Base-by-base conservation (phyloP, 2,113 vertebrate genomes). In the Phylloscopus whistleri region DNA sequence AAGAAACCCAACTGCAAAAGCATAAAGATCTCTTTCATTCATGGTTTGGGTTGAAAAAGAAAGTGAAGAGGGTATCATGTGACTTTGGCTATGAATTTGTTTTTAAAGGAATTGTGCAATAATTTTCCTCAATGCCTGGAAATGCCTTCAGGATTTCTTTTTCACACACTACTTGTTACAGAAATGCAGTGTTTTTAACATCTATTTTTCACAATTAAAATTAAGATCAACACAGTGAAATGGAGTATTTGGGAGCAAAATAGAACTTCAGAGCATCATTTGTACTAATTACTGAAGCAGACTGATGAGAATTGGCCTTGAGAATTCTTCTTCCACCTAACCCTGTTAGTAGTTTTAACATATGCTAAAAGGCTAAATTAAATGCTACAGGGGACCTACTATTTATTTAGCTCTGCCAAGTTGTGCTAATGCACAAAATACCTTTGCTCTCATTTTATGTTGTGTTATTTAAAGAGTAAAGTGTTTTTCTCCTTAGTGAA, bases 361-460 rank as follows among this genome's bases (percentile, higher is more conserved):
- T 74, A 77, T 70, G 92, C 43, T 94, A 70, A 84, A 80, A 88
- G 68, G 46, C 60, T 84, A 88, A 89, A 93, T 93, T 83, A 81
- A 93, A 88, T 0, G 0, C 88, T 90, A 44, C 39, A 73, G 68
- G 83, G 59, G 58, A 94, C 33, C 43, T 83, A 19, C 28, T 86
- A 63, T 70, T 88, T 93, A 75, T 46, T 91, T 62, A 92, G 55
- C 75, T 86, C 37, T 22, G 75, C 79, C 88, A 94, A 35, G 33
- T 33, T 75, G 76, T 41, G 37, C 51, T 56, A 87, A 87, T 16
- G 24, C 28, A 87, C 33, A n/a, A 80, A 93, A 53, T 58, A 64
- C 66, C 52, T 80, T 62, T 49, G 30, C 33, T 84, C 62, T 75
- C 9, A 1, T 92, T 95, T 90, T 79, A 82, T 35, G 41, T 6